phyloP scores from a whole-genome alignment of 2,888 invertebrate species.

The Scaptomyza caliginosa region DNA sequence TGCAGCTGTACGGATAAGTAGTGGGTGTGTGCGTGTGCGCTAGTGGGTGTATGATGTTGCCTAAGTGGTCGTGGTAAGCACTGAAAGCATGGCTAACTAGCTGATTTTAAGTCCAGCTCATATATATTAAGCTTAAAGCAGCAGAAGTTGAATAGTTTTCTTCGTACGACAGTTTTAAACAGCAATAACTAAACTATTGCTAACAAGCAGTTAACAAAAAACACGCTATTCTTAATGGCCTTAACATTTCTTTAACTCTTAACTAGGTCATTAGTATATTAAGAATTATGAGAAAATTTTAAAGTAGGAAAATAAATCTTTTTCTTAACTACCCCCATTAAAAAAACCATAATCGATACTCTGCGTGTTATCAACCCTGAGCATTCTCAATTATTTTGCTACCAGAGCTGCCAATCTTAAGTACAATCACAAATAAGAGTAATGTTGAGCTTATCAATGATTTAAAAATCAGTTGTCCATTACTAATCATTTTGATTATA shows the following conservation, averaged over 20 bases:
- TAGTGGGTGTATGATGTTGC: conserved; percentile 24
- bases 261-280: not conserved
- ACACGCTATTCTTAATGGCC: too few relatives aligned
- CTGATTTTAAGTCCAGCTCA: conserved; percentile 46
- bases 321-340: not conserved
- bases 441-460: conserved; percentile 16
- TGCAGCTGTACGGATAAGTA: conserved; percentile 41
- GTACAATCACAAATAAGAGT: not conserved
- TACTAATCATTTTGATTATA: conserved; percentile 32
- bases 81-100: conserved; percentile 61
- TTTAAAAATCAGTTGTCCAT: conserved; percentile 30
- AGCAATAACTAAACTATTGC: too few relatives aligned
- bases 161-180: not conserved
- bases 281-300: not conserved
- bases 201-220: too few relatives aligned
- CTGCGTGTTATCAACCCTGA: not conserved
- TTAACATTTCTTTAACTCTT: too few relatives aligned
- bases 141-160: conserved; percentile 2
- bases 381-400: not conserved
- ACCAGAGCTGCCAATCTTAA: not conserved
- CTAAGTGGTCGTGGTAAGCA: conserved; percentile 40
- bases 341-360: not conserved
- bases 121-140: conserved; percentile 41
- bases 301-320: not conserved
- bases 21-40: conserved; percentile 21